These are phyloP conservation scores for Crocidura indochinensis DNA, from an alignment of 2,797 vertebrate species.

Conservation along the genomic window DNA sequence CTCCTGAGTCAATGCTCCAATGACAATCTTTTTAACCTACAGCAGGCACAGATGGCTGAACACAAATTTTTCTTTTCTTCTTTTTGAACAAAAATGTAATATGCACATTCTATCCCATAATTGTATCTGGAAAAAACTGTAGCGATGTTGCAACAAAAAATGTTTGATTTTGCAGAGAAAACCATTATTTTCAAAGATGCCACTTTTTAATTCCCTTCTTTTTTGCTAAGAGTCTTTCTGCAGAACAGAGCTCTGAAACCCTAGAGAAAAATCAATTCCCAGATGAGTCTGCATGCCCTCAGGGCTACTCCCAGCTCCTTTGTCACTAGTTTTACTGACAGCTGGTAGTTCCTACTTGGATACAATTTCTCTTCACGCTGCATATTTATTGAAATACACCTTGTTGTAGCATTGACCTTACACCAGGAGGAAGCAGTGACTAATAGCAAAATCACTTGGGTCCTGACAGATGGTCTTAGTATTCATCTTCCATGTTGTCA, in stretches of 20 bases:
- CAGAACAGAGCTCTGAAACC: constrained; percentile 72
- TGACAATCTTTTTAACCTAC: constrained; percentile 23
- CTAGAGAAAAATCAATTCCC: constrained; percentile 84
- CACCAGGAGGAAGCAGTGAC: constrained; percentile 77
- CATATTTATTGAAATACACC: constrained; percentile 87
- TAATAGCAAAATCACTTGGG: constrained; percentile 81
- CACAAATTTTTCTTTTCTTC: not conserved
- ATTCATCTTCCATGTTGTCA: constrained; percentile 54
- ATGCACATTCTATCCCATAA: not conserved
- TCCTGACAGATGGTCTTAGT: constrained; percentile 85
- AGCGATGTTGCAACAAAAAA: not conserved
- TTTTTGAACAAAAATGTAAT: constrained; percentile 3
- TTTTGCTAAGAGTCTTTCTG: constrained; percentile 20
- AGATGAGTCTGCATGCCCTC: constrained; percentile 72
- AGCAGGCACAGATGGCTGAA: constrained; percentile 50
- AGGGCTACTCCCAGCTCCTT: constrained; percentile 76
- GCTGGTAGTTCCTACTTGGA: constrained; percentile 84
- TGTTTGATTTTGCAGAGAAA: not conserved
- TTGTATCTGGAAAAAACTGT: not conserved
- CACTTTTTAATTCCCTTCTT: constrained; percentile 47
- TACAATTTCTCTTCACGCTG: constrained; percentile 83
- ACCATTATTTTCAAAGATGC: constrained; percentile 46
- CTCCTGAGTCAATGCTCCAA: not conserved
- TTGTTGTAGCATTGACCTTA: constrained; percentile 85
- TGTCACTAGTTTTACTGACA: constrained; percentile 87